A percentile compares a stretch with the other conserved stretches of the same genome.
Evolutionary conservation across 23 tunicate species (phyloP).

Genomic region (Ciona savignyi): DNA sequence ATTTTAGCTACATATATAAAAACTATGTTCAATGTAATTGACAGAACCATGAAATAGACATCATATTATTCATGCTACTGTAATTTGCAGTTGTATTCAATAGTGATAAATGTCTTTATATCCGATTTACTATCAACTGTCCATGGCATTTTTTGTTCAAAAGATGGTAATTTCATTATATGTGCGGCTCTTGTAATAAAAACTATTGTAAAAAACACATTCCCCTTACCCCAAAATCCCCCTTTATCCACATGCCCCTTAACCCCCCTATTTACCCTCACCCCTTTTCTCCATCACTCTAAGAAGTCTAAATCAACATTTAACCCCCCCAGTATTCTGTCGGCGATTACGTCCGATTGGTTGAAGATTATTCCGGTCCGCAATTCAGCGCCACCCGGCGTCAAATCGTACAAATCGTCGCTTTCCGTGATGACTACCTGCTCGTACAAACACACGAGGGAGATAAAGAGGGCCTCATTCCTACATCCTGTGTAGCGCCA

Average conservation of each 20-base stretch:
- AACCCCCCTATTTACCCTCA: background rate
- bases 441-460: slow-evolving; percentile 45
- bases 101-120: too few relatives aligned
- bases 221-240: background rate
- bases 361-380: slow-evolving; percentile 32
- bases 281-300: background rate
- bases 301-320: background rate
- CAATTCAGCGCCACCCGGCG: slow-evolving; percentile 10
- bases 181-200: too few relatives aligned
- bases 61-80: too few relatives aligned
- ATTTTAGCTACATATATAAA: too few relatives aligned
- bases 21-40: too few relatives aligned
- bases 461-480: slow-evolving; percentile 33
- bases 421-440: slow-evolving; percentile 34
- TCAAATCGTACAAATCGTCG: slow-evolving; percentile 22
- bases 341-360: slow-evolving; percentile 31
- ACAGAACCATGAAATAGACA: too few relatives aligned
- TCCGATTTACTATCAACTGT: too few relatives aligned
- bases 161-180: too few relatives aligned
- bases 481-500: slow-evolving; percentile 5
- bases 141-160: too few relatives aligned
- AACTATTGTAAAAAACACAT: too few relatives aligned
- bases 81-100: too few relatives aligned
- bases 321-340: slow-evolving; percentile 8
- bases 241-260: background rate